A percentile compares a stretch with the other conserved stretches of the same genome.
Conservation (phyloP, 64 coral and sea anemone genomes). For the Stylophora pistillata region DNA sequence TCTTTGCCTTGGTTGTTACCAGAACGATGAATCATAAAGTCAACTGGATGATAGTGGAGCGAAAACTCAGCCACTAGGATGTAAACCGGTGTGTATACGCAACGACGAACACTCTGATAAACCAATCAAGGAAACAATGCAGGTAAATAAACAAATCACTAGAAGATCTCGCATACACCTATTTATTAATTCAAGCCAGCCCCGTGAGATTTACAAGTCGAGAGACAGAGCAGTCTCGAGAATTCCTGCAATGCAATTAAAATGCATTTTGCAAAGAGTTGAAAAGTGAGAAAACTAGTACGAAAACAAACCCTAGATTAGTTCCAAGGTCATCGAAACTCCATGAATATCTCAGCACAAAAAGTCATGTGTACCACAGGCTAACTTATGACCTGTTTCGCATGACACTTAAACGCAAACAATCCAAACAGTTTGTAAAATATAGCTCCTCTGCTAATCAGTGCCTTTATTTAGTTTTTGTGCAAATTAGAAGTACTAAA, state of each 20-base stretch:
- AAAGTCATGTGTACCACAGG: constrained; percentile 3
- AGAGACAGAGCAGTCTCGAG: constrained; percentile 40
- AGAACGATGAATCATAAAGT: constrained; percentile 48
- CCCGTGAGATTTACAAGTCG: background rate
- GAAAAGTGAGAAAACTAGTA: constrained; percentile 9
- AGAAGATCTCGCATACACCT: no score
- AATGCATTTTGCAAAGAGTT: constrained; percentile 31
- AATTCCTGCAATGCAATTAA: constrained; percentile 1
- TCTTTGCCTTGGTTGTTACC: constrained; percentile 39
- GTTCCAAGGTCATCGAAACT: constrained; percentile 33
- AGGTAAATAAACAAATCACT: no score
- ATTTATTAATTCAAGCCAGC: constrained; percentile 16
- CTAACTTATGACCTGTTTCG: background rate
- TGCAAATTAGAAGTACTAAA: background rate
- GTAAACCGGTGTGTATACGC: no score
- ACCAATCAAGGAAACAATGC: constrained; percentile 44
- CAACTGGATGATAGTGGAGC: constrained; percentile 44
- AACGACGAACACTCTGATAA: constrained; percentile 28
- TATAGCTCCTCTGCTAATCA: no score
- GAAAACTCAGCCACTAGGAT: constrained; percentile 46
- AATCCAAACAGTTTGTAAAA: no score
- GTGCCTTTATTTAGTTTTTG: background rate
- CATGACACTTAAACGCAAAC: background rate
- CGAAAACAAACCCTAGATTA: constrained; percentile 23
- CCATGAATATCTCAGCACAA: constrained; percentile 9